A percentile compares a stretch with the other conserved stretches of the same genome.
Conservation (phyloP, 2,888 invertebrate genomes). For the Ganaspis brasiliensis region DNA sequence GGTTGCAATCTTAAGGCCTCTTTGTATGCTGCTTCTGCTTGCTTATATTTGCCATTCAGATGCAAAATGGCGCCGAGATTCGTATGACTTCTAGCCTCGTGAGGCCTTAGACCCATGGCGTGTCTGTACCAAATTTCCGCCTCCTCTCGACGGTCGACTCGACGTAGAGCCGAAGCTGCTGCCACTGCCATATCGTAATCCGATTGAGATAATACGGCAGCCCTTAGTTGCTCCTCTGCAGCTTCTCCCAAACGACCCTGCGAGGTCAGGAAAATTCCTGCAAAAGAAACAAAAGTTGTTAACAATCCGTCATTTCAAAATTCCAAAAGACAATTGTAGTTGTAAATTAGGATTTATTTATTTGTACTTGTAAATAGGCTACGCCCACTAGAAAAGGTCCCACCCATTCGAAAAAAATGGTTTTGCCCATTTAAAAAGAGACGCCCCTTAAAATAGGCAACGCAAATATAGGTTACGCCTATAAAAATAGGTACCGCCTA, state of each 20-base stretch:
- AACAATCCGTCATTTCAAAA: too few relatives aligned
- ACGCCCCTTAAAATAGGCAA: too few relatives aligned
- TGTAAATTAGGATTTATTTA: too few relatives aligned
- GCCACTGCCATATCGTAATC: conserved; percentile 93
- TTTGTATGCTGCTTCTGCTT: conserved; percentile 93
- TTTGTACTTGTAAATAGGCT: too few relatives aligned
- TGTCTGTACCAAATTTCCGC: conserved; percentile 94
- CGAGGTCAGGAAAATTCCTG: conserved; percentile 94
- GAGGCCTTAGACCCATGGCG: conserved; percentile 82
- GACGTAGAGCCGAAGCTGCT: conserved; percentile 93
- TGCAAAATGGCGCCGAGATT: conserved; percentile 98
- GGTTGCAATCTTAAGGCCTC: conserved; percentile 93
- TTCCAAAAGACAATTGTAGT: too few relatives aligned
- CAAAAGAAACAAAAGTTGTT: conserved; percentile 61
- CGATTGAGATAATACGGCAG: conserved; percentile 89
- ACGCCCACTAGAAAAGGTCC: too few relatives aligned
- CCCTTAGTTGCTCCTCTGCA: conserved; percentile 89
- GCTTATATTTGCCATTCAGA: conserved; percentile 93
- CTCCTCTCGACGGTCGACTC: conserved; percentile 89
- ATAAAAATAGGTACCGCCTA: too few relatives aligned
- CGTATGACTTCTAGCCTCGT: conserved; percentile 95
- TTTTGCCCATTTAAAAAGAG: too few relatives aligned
- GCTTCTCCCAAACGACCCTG: conserved; percentile 91
- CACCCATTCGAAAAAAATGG: too few relatives aligned
- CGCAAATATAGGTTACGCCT: too few relatives aligned